Percentiles rank a stretch among this genome's conserved stretches.
phyloP scores from a whole-genome alignment of 1,140 invertebrate species.

The Sitophilus oryzae region DNA sequence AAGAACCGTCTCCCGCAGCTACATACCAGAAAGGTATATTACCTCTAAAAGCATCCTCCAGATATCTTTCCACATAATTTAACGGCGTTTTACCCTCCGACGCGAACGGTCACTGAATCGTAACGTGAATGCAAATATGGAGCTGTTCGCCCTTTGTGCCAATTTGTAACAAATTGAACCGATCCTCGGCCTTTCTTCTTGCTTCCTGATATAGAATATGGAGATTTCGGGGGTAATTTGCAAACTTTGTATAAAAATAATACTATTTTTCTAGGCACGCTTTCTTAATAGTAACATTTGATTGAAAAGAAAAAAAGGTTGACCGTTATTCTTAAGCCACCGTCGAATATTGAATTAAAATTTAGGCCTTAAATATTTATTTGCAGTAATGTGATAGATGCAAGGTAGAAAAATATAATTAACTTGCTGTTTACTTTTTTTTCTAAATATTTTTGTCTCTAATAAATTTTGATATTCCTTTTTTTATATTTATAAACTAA shows the following conservation, averaged over 20 bases:
- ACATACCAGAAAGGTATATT: background rate
- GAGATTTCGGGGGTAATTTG: slow-evolving; percentile 1
- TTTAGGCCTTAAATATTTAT: too few species aligned
- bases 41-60: slow-evolving; percentile 5
- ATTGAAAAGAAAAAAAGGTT: too few species aligned
- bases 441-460: too few species aligned
- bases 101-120: slow-evolving; percentile 1
- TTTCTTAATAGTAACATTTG: background rate
- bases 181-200: background rate
- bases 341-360: too few species aligned
- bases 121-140: slow-evolving; percentile 4
- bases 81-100: background rate
- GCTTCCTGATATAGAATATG: slow-evolving; percentile 6
- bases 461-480: too few species aligned
- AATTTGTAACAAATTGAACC: slow-evolving; percentile 3
- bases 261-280: background rate
- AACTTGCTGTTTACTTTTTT: too few species aligned
- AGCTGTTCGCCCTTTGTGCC: slow-evolving; percentile 3
- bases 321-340: too few species aligned
- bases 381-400: too few species aligned
- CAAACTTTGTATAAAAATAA: background rate
- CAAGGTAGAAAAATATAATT: too few species aligned
- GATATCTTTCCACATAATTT: slow-evolving; percentile 9
- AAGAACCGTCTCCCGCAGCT: background rate
- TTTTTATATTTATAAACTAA: too few species aligned